These are phyloP conservation scores for Malurus cyaneus DNA, from an alignment of 2,113 vertebrate species.

Conservation along the genomic window DNA sequence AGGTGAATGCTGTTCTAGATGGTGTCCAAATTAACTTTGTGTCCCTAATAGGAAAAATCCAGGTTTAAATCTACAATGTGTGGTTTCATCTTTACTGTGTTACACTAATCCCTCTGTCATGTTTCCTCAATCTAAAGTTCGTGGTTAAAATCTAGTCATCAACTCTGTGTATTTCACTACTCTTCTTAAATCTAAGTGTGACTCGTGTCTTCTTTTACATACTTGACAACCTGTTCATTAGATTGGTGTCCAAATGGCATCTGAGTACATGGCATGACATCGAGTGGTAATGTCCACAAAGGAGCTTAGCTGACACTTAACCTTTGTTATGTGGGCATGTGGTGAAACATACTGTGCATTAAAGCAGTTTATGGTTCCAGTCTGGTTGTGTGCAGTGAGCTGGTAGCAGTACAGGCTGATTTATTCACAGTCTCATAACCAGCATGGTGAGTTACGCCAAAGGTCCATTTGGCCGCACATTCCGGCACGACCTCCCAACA, in stretches of 20 bases:
- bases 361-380: background rate
- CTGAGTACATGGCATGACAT: rapidly evolving
- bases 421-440: background rate
- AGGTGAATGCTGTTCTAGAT: background rate
- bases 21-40: background rate
- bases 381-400: background rate
- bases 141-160: background rate
- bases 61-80: background rate
- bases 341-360: background rate
- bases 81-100: background rate
- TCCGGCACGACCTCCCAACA: background rate
- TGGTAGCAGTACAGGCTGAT: background rate
- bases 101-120: background rate
- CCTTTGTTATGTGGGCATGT: background rate
- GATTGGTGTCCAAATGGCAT: background rate
- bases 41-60: background rate
- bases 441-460: background rate
- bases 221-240: background rate
- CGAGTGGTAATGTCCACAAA: background rate
- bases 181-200: background rate
- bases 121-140: background rate
- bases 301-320: background rate
- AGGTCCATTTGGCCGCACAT: background rate
- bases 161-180: background rate
- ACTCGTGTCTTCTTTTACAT: background rate